These are phyloP conservation scores for Asarcornis scutulata DNA, from an alignment of 2,113 vertebrate genomes.

Conservation along the genomic window DNA sequence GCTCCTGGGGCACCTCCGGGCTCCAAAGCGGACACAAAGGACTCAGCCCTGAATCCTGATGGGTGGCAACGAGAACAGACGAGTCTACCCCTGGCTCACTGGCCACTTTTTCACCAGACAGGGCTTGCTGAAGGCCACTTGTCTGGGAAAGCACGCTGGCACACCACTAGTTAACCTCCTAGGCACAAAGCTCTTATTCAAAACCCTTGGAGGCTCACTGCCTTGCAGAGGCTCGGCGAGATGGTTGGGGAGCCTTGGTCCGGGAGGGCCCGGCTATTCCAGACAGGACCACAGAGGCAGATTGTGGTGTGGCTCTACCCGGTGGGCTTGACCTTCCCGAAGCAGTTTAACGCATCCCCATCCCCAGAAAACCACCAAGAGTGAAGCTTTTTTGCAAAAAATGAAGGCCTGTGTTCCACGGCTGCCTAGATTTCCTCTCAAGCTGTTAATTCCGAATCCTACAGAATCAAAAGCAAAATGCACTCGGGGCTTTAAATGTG, in stretches of 20 bases:
- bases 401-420: background rate
- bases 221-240: background rate
- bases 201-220: background rate
- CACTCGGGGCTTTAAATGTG: background rate
- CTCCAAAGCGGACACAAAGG: background rate
- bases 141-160: background rate
- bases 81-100: accelerated
- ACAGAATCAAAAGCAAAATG: background rate
- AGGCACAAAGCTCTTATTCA: background rate
- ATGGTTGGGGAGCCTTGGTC: background rate
- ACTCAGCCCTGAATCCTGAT: background rate
- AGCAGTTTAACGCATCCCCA: background rate
- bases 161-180: background rate
- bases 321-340: background rate
- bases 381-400: background rate
- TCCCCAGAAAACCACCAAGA: background rate
- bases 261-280: background rate
- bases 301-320: background rate
- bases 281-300: background rate
- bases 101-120: background rate
- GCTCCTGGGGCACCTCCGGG: background rate
- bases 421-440: background rate
- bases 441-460: background rate
- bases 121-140: background rate
- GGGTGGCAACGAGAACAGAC: background rate